Evolutionary conservation across 2,113 vertebrate species (phyloP).

Genomic region (Polyodon spathula): DNA sequence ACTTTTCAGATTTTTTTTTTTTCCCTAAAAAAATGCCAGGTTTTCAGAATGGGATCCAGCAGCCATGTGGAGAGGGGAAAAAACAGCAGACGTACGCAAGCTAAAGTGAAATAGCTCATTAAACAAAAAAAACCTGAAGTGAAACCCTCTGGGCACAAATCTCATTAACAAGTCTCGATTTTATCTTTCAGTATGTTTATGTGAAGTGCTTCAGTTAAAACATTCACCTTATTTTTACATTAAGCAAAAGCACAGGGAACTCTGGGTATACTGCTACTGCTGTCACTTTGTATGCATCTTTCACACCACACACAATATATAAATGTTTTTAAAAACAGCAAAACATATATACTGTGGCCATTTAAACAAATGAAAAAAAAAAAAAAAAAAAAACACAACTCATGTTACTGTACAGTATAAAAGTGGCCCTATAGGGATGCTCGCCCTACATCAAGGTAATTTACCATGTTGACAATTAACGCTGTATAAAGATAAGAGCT

Average conservation of each 20-base stretch:
- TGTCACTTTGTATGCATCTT: neutral
- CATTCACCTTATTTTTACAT: slow-evolving; percentile 46
- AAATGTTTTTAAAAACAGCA: too few relatives aligned
- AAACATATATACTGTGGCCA: too few relatives aligned
- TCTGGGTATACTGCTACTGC: neutral
- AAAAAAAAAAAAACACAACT: too few relatives aligned
- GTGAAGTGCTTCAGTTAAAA: slow-evolving; percentile 53
- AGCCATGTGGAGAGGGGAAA: slow-evolving; percentile 22
- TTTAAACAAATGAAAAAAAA: too few relatives aligned
- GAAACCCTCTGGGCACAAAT: slow-evolving; percentile 43
- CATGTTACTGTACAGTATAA: too few relatives aligned
- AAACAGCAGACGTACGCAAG: slow-evolving; percentile 37
- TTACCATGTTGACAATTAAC: too few relatives aligned
- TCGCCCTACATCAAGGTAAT: too few relatives aligned
- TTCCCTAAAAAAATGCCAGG: neutral
- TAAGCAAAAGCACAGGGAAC: slow-evolving; percentile 29
- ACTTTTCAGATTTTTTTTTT: neutral
- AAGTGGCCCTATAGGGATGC: too few relatives aligned
- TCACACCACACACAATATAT: too few relatives aligned
- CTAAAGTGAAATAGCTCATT: slow-evolving; percentile 51
- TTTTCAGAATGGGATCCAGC: slow-evolving; percentile 11
- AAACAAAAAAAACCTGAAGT: slow-evolving; percentile 50
- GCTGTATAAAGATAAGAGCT: too few relatives aligned
- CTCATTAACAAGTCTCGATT: slow-evolving; percentile 62
- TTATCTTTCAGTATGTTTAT: slow-evolving; percentile 54